phyloP scores from a whole-genome alignment of 2,888 invertebrate genomes.

The Agelastica alni region DNA sequence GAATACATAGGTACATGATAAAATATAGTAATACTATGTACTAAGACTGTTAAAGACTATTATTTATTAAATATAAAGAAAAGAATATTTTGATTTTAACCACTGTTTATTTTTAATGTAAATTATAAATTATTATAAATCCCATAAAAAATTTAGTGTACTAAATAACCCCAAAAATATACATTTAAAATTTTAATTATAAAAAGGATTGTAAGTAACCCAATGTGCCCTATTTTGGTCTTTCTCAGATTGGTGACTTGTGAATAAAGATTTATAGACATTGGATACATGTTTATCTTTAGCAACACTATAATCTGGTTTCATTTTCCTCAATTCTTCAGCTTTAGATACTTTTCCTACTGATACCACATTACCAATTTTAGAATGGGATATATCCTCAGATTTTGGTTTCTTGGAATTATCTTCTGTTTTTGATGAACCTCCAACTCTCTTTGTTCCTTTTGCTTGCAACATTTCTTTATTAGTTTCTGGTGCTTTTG shows the following conservation, averaged over 20 bases:
- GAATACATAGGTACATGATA: no score
- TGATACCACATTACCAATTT: constrained; percentile 45
- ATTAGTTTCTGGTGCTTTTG: constrained; percentile 38
- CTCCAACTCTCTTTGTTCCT: constrained; percentile 21
- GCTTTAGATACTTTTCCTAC: constrained; percentile 42
- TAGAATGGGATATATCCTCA: constrained; percentile 33
- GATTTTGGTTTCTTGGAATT: constrained; percentile 35
- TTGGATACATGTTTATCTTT: constrained; percentile 88
- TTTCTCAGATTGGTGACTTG: constrained; percentile 83
- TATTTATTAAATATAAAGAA: no score
- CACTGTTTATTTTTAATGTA: no score
- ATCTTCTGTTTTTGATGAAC: constrained; percentile 26
- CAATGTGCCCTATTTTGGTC: constrained; percentile 91
- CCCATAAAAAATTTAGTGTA: no score
- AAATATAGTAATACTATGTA: no score
- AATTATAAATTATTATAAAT: no score
- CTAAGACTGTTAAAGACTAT: no score
- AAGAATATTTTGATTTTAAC: no score
- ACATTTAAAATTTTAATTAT: no score
- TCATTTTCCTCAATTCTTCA: constrained; percentile 73
- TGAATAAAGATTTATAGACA: constrained; percentile 95
- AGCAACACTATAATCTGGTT: constrained; percentile 82
- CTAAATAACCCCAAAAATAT: no score
- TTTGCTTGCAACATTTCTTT: constrained; percentile 23
- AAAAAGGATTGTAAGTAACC: constrained; percentile 98